Base-by-base conservation (phyloP, 1,140 invertebrate species). In the Ceratina australensis region DNA sequence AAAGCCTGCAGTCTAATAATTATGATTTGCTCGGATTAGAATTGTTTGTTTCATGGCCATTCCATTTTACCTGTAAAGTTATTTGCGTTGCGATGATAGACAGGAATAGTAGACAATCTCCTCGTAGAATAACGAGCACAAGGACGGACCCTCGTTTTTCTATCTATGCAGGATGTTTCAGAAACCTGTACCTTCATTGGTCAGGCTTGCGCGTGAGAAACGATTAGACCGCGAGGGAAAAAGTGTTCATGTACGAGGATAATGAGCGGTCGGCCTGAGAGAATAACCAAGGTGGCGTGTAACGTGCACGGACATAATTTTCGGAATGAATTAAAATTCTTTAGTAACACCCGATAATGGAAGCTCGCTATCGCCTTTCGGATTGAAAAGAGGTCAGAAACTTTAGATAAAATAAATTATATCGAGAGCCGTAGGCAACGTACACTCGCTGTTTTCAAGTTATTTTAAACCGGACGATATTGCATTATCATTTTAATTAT, bases 301-400 rank as follows among this genome's bases (percentile, higher is more conserved):
- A 42, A 42, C 81, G 78, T 81, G 85, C 82, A 2, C 33, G 33
- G 33, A 42, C 83, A 83, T 89, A 88, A 89, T 89, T 89, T 89
- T 89, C 79, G 81, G 74, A 71, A 83, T 74, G 81, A 89, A 89
- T 89, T 89, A 86, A 88, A 85, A 88, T 86, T 87, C 82, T 80
- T 87, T 33, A 77, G 49, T 77, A 49, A 60, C 80, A 74, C 42
- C 72, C 64, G 80, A 54, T 81, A 81, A 81, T 81, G 56, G 61
- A 82, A 77, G 80, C 66, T 77, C 13, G 18, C 60, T 69, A 54
- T 63, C 20, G 61, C 54, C n/a, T 28, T 26, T 47, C 24, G 8
- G 13, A 5, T 16, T 5, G 42, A 52, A 52, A 52, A 16, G 22
- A 20, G 33, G 42, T 4, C 57, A 52, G 42, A 22, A 33, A 50